Base-by-base conservation (phyloP, 2,797 vertebrate species). In the Tapirus indicus region DNA sequence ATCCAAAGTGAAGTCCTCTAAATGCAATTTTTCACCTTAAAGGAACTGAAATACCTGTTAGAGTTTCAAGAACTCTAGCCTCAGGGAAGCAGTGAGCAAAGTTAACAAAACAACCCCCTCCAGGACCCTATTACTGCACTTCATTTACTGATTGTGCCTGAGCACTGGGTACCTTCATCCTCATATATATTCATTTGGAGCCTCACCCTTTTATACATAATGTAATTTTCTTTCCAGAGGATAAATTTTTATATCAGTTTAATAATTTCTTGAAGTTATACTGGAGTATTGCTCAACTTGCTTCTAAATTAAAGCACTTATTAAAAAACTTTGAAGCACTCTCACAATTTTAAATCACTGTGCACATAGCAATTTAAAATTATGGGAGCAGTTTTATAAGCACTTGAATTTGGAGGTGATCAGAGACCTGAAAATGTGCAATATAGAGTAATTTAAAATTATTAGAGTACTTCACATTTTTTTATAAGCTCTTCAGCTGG, bases 401-500 rank as follows among this genome's bases (percentile, higher is more conserved):
- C 97, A 98, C 98, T 99, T 98, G 98, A 98, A 99, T 98, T 98
- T 98, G 97, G 95, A 99, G 98, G 98, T 99, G 98, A 99, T 99
- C 98, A 99, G 98, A 99, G 98, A 98, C 97, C 98, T 98, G 97
- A 98, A 98, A 98, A 98, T 98, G 97, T 98, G 96, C 94, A 98
- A 98, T 98, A 98, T 85, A 98, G 97, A 98, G 97, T 98, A 97
- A 99, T 98, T 99, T 98, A 96, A 98, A 98, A 99, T 98, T 99
- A 99, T 98, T 99, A 98, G 95, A 98, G 97, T 98, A 98, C 98
- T 98, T 98, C 97, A 98, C 96, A 88, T 98, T 98, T 98, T 98
- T 98, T 99, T 98, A 98, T 98, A 98, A 98, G 97, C 97, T 98
- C 98, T 98, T 98, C 97, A 98, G 62, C 98, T 98, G 97, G 95